These are phyloP conservation scores for Drosophila suboccidentalis DNA, from an alignment of 2,888 invertebrate species.

Conservation along the genomic window DNA sequence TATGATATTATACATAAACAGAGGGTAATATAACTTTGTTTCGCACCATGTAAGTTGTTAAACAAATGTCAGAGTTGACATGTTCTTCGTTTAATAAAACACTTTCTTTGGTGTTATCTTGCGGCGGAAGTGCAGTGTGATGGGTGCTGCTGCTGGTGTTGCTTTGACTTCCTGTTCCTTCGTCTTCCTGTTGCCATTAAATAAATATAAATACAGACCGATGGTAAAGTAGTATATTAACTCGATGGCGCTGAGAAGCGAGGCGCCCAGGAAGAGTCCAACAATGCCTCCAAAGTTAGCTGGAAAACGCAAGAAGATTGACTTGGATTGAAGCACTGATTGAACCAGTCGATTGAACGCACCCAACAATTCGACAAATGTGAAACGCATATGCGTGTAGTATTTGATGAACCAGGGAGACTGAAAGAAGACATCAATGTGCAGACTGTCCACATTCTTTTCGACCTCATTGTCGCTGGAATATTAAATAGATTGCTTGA, in stretches of 20 bases:
- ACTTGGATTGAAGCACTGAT: background rate
- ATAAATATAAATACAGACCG: slow-evolving; percentile 74
- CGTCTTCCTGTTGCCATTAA: slow-evolving; percentile 19
- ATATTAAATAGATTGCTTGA: background rate
- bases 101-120: slow-evolving; percentile 54
- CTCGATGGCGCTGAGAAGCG: slow-evolving; percentile 85
- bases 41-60: background rate
- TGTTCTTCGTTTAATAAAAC: slow-evolving; percentile 12
- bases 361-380: slow-evolving; percentile 86
- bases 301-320: slow-evolving; percentile 62
- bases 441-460: slow-evolving; percentile 30
- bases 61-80: background rate
- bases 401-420: slow-evolving; percentile 84
- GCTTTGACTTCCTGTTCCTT: slow-evolving; percentile 19
- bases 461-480: slow-evolving; percentile 42
- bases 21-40: background rate
- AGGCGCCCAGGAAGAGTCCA: slow-evolving; percentile 86
- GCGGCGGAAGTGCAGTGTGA: slow-evolving; percentile 40
- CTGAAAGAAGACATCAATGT: slow-evolving; percentile 84
- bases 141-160: slow-evolving; percentile 9
- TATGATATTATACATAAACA: too few relatives aligned
- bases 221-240: slow-evolving; percentile 84
- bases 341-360: background rate
- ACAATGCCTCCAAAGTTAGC: slow-evolving; percentile 86
- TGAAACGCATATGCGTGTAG: slow-evolving; percentile 84